Percentiles rank a stretch among this genome's conserved stretches.
Evolutionary conservation across 2,888 invertebrate genomes (phyloP).

Genomic region (Stenchaetothrips biformis): DNA sequence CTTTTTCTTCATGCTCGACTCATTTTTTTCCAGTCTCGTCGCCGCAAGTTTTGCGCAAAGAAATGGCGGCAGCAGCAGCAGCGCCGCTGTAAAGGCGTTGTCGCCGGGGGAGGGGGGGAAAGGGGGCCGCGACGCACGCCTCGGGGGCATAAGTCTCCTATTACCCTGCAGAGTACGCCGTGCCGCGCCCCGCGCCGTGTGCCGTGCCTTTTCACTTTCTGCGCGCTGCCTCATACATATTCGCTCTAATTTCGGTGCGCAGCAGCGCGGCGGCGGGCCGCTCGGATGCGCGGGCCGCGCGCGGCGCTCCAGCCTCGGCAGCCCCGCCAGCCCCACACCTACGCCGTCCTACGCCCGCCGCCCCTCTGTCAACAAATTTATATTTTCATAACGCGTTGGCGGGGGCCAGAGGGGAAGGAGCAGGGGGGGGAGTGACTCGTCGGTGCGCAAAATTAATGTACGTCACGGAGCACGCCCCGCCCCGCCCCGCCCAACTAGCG

Average conservation of each 20-base stretch:
- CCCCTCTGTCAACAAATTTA: conserved; percentile 17
- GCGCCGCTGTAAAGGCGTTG: neutral
- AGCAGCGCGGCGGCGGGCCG: neutral
- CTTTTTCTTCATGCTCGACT: neutral
- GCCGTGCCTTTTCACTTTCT: conserved; percentile 3
- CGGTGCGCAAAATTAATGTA: too few species aligned
- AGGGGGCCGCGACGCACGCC: neutral
- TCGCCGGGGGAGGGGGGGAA: neutral
- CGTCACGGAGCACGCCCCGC: neutral
- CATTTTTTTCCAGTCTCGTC: neutral
- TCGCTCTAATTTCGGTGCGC: neutral
- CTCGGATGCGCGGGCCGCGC: neutral
- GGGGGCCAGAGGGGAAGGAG: neutral
- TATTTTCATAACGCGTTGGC: conserved; percentile 10
- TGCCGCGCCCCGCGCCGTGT: neutral
- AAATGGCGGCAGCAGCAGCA: neutral
- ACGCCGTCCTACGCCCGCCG: neutral
- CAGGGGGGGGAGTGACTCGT: neutral
- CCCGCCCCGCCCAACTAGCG: neutral
- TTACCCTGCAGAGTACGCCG: neutral
- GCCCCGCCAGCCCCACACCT: too few species aligned
- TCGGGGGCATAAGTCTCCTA: conserved; percentile 2
- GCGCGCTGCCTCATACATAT: conserved; percentile 13
- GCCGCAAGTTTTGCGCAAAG: neutral
- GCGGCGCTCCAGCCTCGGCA: neutral